A percentile compares a stretch with the other conserved stretches of the same genome.
phyloP scores from a whole-genome alignment of 1,140 invertebrate species.

The Philaenus spumarius region DNA sequence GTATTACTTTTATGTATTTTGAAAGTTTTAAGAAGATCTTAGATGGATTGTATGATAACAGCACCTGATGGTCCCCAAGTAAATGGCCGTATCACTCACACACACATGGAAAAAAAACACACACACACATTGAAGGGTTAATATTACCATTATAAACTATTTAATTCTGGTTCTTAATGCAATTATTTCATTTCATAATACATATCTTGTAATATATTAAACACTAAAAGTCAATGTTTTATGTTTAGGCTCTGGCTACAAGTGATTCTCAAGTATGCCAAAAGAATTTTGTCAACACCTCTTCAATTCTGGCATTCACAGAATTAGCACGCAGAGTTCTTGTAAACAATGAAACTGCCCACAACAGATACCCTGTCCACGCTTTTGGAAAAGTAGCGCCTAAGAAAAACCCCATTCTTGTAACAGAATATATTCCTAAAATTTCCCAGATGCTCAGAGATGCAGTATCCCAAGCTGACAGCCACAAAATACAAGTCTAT shows the following conservation, averaged over 20 bases:
- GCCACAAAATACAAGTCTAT: slow-evolving; percentile 48
- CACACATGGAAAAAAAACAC: too few species aligned
- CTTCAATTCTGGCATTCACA: slow-evolving; percentile 48
- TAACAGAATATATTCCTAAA: slow-evolving; percentile 50
- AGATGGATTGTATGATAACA: neutral
- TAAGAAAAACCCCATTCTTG: slow-evolving; percentile 43
- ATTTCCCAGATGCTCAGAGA: slow-evolving; percentile 45
- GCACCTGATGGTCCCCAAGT: too few species aligned
- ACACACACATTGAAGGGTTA: too few species aligned
- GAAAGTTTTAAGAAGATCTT: too few species aligned
- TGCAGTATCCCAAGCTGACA: slow-evolving; percentile 45
- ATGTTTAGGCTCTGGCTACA: slow-evolving; percentile 41
- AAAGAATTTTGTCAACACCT: slow-evolving; percentile 42
- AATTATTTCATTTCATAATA: neutral
- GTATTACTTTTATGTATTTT: too few species aligned
- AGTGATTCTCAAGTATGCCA: slow-evolving; percentile 40
- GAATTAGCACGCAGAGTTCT: slow-evolving; percentile 51
- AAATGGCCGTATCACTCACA: too few species aligned
- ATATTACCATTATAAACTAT: neutral
- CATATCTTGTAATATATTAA: neutral
- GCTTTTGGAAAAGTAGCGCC: slow-evolving; percentile 47
- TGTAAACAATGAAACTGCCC: slow-evolving; percentile 46
- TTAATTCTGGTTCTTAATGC: neutral
- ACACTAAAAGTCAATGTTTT: neutral
- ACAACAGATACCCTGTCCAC: slow-evolving; percentile 54